Evolutionary conservation across 2,888 invertebrate species (phyloP).

Genomic region (Campoplex nolae): DNA sequence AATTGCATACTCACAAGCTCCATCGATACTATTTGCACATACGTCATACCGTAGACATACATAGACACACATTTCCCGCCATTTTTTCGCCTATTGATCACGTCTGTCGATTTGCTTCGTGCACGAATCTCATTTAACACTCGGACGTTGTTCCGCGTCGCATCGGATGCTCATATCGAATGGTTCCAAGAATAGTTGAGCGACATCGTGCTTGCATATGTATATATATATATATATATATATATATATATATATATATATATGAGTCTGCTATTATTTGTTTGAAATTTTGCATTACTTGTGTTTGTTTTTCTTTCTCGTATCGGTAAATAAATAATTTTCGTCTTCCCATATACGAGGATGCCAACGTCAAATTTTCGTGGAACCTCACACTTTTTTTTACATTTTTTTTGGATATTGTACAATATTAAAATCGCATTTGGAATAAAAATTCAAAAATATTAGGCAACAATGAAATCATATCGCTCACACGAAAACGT

Average conservation of each 20-base stretch:
- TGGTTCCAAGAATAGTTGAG: neutral
- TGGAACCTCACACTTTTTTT: neutral
- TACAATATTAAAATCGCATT: no score
- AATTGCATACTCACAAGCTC: conserved; percentile 25
- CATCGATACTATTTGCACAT: conserved; percentile 34
- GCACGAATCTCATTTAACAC: conserved; percentile 61
- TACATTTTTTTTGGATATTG: no score
- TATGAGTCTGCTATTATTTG: neutral
- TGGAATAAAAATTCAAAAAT: no score
- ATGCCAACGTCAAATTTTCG: neutral
- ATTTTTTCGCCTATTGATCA: conserved; percentile 58
- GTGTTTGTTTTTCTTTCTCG: neutral
- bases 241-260: neutral
- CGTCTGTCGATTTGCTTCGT: conserved; percentile 66
- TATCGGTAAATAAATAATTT: neutral
- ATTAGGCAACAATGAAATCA: no score
- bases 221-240: neutral
- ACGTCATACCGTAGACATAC: conserved; percentile 21
- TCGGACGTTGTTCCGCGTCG: conserved; percentile 46
- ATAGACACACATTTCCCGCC: neutral
- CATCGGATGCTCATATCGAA: conserved; percentile 2
- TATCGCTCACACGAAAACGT: no score
- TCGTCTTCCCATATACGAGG: neutral
- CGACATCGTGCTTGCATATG: neutral
- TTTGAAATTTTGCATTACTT: neutral